Evolutionary conservation across 2,797 vertebrate genomes (phyloP), one percentile per base, ranked within the genome.

Genomic region (Arremon brunneinucha): DNA sequence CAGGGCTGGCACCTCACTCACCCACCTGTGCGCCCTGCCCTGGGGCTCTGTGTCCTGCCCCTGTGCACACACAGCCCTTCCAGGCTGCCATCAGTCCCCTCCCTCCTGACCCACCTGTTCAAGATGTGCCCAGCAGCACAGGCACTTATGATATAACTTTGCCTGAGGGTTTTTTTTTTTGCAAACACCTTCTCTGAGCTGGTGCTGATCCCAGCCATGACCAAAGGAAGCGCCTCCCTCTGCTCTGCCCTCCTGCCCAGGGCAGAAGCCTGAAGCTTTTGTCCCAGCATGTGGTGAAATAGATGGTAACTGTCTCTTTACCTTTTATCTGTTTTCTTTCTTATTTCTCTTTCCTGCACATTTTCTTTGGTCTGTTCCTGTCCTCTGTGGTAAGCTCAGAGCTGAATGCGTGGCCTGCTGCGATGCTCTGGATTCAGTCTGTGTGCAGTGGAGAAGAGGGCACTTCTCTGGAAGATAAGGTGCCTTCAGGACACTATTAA

Each of bases 11-110:
- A 20, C 39, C 57, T 82, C 4, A 0, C 43, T 69, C 5, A 9
- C 16, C 22, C 34, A 3, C 4, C 34, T 8, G 20, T 37, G 26
- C 0, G 0, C 21, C 11, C 19, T 1, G 1, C 7, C 37, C 59
- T 1, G 0, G 17, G 30, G 24, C 76, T 64, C 83, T 83, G 32
- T 44, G 72, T 39, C 53, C 59, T 83, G 21, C 8, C 24, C 34
- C 5, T 0, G 0, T 2, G 3, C 37, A 56, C 12, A 4, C 67
- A 71, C 37, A 72, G 64, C 52, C 55, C 35, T 28, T n/a, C 63
- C 49, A 47, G 60, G 69, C 49, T 83, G 59, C 5, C 5, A 1
- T 20, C 4, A 0, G 23, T 59, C 21, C 55, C 30, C 56, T 74
- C 23, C 44, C 30, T 34, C 9, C 21, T 3, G 30, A 57, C 27